A percentile compares a stretch with the other conserved stretches of the same genome.
Conservation (phyloP, 2,797 vertebrate species). For the Fratercula arctica region DNA sequence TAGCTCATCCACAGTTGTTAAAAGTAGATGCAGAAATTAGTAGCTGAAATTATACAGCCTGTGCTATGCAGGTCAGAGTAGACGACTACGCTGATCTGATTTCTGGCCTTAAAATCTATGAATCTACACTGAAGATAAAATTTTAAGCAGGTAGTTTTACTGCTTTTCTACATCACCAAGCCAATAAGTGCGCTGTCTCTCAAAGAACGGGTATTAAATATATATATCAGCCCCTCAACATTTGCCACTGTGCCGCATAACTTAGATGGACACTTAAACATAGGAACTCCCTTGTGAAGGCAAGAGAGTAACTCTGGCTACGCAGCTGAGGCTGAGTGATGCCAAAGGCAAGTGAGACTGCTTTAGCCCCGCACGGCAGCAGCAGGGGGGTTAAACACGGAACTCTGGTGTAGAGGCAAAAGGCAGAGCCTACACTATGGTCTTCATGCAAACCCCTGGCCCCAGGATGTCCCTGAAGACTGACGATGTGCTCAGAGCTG, state of each 20-base stretch:
- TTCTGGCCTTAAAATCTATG: conserved; percentile 27
- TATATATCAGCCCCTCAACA: background rate
- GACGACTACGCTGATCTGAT: background rate
- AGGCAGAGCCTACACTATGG: background rate
- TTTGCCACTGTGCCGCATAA: background rate
- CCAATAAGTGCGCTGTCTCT: background rate
- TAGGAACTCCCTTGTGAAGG: background rate
- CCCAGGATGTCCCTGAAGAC: background rate
- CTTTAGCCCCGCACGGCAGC: background rate
- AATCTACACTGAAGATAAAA: conserved; percentile 20
- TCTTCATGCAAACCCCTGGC: background rate
- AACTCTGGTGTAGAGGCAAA: rapidly evolving
- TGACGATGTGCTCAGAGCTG: background rate
- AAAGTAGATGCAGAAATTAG: conserved; percentile 6
- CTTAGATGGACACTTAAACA: background rate
- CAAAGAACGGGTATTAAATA: background rate
- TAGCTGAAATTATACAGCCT: conserved; percentile 18
- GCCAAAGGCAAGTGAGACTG: rapidly evolving
- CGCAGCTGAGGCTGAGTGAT: rapidly evolving
- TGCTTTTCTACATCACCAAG: background rate
- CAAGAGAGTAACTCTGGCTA: background rate
- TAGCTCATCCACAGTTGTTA: conserved; percentile 1
- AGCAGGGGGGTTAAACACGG: background rate
- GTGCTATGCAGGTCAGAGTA: conserved; percentile 1
- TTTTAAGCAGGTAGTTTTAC: background rate